phyloP scores from a whole-genome alignment of 2,797 vertebrate species.

The Toxotes lorentzi region DNA sequence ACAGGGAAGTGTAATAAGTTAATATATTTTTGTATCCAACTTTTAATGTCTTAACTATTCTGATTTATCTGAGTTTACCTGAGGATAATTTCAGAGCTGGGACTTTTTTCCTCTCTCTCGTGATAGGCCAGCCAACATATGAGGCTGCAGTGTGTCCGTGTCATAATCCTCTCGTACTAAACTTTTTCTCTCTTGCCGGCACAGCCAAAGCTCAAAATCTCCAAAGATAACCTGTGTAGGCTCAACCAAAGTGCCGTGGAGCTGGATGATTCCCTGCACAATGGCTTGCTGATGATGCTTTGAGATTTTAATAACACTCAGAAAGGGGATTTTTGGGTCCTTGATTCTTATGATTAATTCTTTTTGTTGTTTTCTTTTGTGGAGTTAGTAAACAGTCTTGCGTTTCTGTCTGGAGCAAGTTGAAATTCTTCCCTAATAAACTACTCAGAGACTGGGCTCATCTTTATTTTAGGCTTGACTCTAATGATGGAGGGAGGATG shows the following conservation, averaged over 20 bases:
- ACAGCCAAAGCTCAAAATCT: slow-evolving; percentile 73
- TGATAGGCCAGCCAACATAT: slow-evolving; percentile 41
- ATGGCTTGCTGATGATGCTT: slow-evolving; percentile 39
- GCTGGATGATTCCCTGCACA: slow-evolving; percentile 43
- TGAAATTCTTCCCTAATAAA: slow-evolving; percentile 38
- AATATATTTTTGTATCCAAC: not conserved
- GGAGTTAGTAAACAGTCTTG: not conserved
- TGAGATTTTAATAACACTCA: slow-evolving; percentile 44
- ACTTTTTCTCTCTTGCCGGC: slow-evolving; percentile 60
- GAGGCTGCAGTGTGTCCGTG: slow-evolving; percentile 40
- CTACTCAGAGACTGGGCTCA: slow-evolving; percentile 11
- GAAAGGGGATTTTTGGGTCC: slow-evolving; percentile 31
- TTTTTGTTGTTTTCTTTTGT: slow-evolving; percentile 33
- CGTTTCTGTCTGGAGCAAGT: slow-evolving; percentile 10
- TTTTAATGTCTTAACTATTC: slow-evolving; percentile 24
- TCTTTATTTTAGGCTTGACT: slow-evolving; percentile 48
- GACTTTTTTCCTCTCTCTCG: slow-evolving; percentile 9
- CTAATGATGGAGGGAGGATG: slow-evolving; percentile 33
- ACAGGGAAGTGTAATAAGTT: not conserved
- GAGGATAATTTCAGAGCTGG: slow-evolving; percentile 41
- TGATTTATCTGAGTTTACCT: slow-evolving; percentile 35
- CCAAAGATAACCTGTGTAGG: slow-evolving; percentile 65
- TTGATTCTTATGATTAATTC: slow-evolving; percentile 15
- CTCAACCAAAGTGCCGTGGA: slow-evolving; percentile 46
- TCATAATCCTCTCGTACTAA: slow-evolving; percentile 61